Conservation (phyloP, 2,888 invertebrate genomes). For the Dryococelus australis region DNA sequence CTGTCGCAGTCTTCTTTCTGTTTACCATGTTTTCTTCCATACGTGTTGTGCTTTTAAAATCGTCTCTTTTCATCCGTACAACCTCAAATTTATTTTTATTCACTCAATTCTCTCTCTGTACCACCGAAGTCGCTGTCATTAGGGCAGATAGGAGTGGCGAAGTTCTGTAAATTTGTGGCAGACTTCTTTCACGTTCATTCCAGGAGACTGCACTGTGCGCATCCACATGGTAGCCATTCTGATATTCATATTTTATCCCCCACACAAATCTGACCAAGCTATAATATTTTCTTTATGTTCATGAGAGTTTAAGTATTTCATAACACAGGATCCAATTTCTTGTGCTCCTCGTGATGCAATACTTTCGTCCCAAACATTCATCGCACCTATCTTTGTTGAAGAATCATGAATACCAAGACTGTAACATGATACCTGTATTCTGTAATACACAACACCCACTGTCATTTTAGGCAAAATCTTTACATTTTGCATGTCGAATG, state of each 20-base stretch:
- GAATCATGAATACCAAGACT: background rate
- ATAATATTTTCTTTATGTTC: constrained; percentile 22
- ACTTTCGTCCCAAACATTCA: constrained; percentile 25
- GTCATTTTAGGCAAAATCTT: constrained; percentile 18
- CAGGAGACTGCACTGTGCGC: constrained; percentile 19
- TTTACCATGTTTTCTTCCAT: constrained; percentile 12
- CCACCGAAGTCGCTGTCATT: background rate
- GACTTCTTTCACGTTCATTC: no score
- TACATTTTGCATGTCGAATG: constrained; percentile 24
- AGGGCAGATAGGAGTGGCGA: background rate
- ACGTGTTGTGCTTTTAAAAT: background rate
- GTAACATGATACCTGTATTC: no score
- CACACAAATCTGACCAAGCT: constrained; percentile 13
- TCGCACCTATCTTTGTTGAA: background rate
- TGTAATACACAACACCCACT: no score
- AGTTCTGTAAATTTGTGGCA: no score
- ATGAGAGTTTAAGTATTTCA: constrained; percentile 22
- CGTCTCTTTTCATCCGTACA: constrained; percentile 23
- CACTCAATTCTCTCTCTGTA: background rate
- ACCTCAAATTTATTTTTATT: constrained; percentile 23
- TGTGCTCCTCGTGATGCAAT: background rate
- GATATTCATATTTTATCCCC: background rate
- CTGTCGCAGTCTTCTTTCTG: constrained; percentile 3
- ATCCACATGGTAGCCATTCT: constrained; percentile 20
- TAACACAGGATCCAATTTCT: background rate